phyloP scores from a whole-genome alignment of 2,113 vertebrate species.

The Scomber colias region DNA sequence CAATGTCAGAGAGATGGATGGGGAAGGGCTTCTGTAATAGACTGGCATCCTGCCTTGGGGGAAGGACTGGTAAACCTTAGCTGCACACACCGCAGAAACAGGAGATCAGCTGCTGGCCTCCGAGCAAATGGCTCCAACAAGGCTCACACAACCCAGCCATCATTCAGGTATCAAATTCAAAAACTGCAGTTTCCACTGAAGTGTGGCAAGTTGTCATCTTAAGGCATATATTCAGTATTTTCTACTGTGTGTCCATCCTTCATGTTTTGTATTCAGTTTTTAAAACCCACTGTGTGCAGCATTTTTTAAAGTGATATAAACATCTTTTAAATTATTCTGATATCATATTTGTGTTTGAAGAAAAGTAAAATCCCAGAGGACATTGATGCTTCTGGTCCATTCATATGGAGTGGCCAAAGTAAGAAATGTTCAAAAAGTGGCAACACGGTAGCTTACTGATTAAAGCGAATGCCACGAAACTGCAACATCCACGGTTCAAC shows the following conservation, averaged over 20 bases:
- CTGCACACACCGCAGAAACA: slow-evolving; percentile 42
- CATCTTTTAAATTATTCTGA: not conserved
- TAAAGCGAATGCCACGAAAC: too few relatives aligned
- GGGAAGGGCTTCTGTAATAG: slow-evolving; percentile 46
- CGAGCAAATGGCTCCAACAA: slow-evolving; percentile 22
- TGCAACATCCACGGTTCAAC: too few relatives aligned
- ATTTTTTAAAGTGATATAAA: not conserved
- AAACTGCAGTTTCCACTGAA: not conserved
- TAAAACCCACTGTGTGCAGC: not conserved
- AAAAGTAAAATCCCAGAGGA: not conserved
- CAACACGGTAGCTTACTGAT: too few relatives aligned
- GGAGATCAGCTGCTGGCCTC: slow-evolving; percentile 47
- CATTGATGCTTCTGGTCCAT: not conserved
- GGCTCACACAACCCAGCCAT: not conserved
- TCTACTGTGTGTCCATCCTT: not conserved
- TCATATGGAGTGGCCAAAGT: not conserved
- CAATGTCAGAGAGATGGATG: slow-evolving; percentile 52
- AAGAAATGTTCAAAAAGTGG: not conserved
- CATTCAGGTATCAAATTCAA: slow-evolving; percentile 60
- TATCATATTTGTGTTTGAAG: not conserved
- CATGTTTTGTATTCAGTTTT: not conserved
- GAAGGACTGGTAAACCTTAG: slow-evolving; percentile 30
- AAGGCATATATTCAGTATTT: not conserved
- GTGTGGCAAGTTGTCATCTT: not conserved
- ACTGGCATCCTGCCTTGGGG: slow-evolving; percentile 43